Percentiles rank a stretch among this genome's conserved stretches.
Conservation (phyloP, 1,140 invertebrate genomes). For the Drosophila parabipectinata region DNA sequence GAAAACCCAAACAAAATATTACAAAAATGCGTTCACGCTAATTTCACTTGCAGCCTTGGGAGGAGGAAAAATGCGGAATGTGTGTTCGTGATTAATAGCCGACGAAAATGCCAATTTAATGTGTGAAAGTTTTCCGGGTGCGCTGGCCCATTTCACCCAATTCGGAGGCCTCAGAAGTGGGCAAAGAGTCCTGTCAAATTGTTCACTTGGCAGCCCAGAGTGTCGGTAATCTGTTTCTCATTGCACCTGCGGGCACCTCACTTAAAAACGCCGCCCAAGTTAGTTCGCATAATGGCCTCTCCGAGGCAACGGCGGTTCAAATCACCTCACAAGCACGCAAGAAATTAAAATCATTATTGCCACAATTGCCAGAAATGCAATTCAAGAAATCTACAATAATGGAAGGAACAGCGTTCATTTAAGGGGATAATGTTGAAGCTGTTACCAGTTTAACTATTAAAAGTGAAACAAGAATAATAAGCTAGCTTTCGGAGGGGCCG, state of each 20-base stretch:
- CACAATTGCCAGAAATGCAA: background rate
- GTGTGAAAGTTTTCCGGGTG: background rate
- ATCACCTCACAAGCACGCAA: background rate
- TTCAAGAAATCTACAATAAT: background rate
- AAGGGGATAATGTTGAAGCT: too few relatives aligned
- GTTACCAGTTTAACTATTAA: too few relatives aligned
- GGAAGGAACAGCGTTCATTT: too few relatives aligned
- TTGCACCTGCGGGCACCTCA: background rate
- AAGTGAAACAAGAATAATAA: too few relatives aligned
- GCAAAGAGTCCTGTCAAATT: background rate
- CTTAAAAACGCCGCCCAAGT: background rate
- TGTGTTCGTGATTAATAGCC: constrained; percentile 20
- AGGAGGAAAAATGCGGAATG: background rate
- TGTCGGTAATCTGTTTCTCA: background rate
- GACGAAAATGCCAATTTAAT: constrained; percentile 6
- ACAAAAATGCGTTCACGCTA: constrained; percentile 9
- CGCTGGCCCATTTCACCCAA: background rate
- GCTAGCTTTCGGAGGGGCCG: too few relatives aligned
- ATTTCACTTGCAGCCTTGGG: constrained; percentile 4
- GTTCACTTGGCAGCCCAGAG: background rate
- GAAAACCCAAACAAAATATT: constrained; percentile 8
- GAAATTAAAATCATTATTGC: background rate
- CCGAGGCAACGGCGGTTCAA: background rate
- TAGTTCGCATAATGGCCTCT: background rate
- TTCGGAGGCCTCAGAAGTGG: background rate